Percentiles rank a stretch among this genome's conserved stretches.
Conservation (phyloP, 2,113 vertebrate species). For the Capreolus pygargus region DNA sequence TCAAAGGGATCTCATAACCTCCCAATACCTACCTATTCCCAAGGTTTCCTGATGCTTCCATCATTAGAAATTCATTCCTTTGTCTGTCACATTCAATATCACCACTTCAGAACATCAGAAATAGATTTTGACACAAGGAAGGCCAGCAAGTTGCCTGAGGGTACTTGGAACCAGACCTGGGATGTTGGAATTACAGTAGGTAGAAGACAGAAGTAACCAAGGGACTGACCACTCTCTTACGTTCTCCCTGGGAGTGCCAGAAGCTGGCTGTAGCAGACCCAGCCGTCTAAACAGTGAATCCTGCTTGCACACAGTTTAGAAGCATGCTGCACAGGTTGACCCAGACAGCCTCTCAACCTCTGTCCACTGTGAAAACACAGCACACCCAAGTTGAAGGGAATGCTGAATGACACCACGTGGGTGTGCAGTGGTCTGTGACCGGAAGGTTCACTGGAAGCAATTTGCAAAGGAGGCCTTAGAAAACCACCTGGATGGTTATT, state of each 20-base stretch:
- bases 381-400: slow-evolving; percentile 86
- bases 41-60: not conserved
- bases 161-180: not conserved
- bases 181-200: not conserved
- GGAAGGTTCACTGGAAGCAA: slow-evolving; percentile 87
- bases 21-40: not conserved
- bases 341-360: slow-evolving; percentile 50
- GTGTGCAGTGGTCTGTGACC: slow-evolving; percentile 85
- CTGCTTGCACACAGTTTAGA: not conserved
- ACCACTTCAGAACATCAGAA: not conserved
- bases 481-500: slow-evolving; percentile 88
- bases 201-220: not conserved
- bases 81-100: not conserved
- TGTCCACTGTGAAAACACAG: slow-evolving; percentile 76
- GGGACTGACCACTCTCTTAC: not conserved
- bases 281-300: not conserved
- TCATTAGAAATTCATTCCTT: not conserved
- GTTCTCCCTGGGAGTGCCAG: not conserved
- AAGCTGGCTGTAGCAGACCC: not conserved
- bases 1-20: not conserved
- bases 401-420: slow-evolving; percentile 82
- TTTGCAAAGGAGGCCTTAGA: slow-evolving; percentile 85
- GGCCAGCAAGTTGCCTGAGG: not conserved
- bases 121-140: not conserved
- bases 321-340: not conserved